phyloP scores from a whole-genome alignment of 2,797 vertebrate species.

The Galago senegalensis region DNA sequence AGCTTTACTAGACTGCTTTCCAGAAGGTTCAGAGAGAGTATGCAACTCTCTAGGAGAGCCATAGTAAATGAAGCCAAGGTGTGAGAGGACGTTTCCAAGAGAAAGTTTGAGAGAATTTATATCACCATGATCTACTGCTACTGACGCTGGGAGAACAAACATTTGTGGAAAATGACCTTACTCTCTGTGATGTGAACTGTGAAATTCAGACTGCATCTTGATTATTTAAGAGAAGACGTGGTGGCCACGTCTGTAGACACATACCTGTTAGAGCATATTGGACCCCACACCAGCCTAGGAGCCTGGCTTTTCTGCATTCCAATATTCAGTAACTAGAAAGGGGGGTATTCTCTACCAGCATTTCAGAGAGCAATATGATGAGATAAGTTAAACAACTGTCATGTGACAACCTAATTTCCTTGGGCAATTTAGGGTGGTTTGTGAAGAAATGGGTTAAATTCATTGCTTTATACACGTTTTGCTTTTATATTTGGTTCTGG shows the following conservation, averaged over 20 bases:
- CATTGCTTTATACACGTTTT: neutral
- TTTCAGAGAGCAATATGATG: neutral
- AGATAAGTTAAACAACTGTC: neutral
- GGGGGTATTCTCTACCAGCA: no score
- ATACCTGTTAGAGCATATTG: fast-evolving
- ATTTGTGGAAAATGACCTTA: neutral
- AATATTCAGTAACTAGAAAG: neutral
- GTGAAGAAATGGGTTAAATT: neutral
- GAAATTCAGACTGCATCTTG: neutral
- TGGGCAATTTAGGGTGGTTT: neutral
- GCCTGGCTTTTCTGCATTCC: neutral
- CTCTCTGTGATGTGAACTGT: neutral
- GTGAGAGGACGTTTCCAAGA: neutral
- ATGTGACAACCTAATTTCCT: neutral
- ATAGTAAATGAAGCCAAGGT: neutral
- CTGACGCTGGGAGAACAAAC: neutral
- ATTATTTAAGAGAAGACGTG: neutral
- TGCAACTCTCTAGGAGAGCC: neutral
- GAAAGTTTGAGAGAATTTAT: neutral
- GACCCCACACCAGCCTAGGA: neutral
- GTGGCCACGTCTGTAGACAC: neutral
- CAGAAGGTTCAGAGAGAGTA: neutral
- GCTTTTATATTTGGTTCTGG: neutral
- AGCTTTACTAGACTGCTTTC: neutral
- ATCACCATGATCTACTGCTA: neutral